Conservation (phyloP, 2,888 invertebrate species). For the Plagodis dolabraria region DNA sequence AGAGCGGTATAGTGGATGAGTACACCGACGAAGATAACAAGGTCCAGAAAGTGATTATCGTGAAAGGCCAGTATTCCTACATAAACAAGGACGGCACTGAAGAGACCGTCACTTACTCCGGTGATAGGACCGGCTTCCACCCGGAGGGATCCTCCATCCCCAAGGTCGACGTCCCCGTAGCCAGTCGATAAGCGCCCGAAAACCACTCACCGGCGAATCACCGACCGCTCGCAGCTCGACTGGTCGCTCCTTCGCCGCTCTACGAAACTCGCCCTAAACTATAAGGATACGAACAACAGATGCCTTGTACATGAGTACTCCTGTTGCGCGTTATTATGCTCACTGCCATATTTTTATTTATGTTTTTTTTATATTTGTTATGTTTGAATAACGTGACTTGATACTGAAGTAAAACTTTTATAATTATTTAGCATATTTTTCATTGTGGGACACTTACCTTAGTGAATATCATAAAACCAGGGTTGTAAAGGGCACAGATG, state of each 20-base stretch:
- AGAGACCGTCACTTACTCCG: conserved; percentile 81
- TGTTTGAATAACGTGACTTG: conserved; percentile 39
- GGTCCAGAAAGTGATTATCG: conserved; percentile 80
- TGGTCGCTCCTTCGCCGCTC: not conserved
- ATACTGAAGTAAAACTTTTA: conserved; percentile 35
- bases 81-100: conserved; percentile 82
- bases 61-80: conserved; percentile 86
- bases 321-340: conserved; percentile 45
- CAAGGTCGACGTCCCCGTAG: conserved; percentile 55
- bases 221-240: not conserved
- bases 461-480: too few species aligned
- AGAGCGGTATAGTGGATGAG: conserved; percentile 74
- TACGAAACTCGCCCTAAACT: not conserved
- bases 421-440: too few species aligned
- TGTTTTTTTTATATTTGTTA: conserved; percentile 55
- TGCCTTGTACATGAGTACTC: too few species aligned
- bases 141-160: conserved; percentile 87
- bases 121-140: conserved; percentile 87
- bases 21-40: conserved; percentile 84
- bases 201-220: not conserved
- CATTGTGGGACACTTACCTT: too few species aligned
- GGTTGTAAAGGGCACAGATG: too few species aligned
- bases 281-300: not conserved
- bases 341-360: conserved; percentile 66
- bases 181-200: conserved; percentile 47